Conservation (phyloP, 2,888 invertebrate species). For the Trypoxylon attenuatum region DNA sequence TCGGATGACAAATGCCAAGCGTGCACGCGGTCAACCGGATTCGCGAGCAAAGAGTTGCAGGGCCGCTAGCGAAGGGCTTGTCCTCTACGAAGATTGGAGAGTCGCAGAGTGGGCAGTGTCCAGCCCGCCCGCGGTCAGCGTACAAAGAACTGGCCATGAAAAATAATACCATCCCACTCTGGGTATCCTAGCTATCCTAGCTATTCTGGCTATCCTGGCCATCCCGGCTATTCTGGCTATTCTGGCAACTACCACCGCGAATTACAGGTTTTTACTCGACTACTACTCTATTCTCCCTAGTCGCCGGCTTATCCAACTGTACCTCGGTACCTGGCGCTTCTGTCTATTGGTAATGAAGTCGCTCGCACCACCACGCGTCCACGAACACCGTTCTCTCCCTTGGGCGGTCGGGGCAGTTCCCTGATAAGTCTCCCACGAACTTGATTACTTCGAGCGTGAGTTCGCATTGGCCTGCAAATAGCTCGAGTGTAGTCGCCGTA, state of each 20-base stretch:
- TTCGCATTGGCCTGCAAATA: neutral
- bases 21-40: conserved; percentile 66
- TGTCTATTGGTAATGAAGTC: conserved; percentile 37
- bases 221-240: conserved; percentile 11
- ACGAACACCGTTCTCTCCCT: conserved; percentile 9
- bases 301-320: neutral
- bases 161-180: conserved; percentile 42
- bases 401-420: conserved; percentile 10
- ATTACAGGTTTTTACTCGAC: conserved; percentile 31
- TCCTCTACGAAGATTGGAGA: conserved; percentile 15
- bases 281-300: neutral
- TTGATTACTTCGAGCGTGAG: conserved; percentile 28
- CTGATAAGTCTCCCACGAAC: conserved; percentile 43
- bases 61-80: conserved; percentile 28
- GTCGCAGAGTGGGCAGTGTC: neutral
- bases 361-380: neutral
- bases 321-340: neutral
- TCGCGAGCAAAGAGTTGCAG: conserved; percentile 51
- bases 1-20: conserved; percentile 67
- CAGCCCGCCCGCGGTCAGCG: no score
- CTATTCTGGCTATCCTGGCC: no score
- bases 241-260: conserved; percentile 11
- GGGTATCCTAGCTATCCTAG: conserved; percentile 14
- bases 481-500: neutral
- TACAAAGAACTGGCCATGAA: conserved; percentile 50